Base-by-base conservation (phyloP, 2,888 invertebrate genomes). In the Melangyna quadrimaculata region DNA sequence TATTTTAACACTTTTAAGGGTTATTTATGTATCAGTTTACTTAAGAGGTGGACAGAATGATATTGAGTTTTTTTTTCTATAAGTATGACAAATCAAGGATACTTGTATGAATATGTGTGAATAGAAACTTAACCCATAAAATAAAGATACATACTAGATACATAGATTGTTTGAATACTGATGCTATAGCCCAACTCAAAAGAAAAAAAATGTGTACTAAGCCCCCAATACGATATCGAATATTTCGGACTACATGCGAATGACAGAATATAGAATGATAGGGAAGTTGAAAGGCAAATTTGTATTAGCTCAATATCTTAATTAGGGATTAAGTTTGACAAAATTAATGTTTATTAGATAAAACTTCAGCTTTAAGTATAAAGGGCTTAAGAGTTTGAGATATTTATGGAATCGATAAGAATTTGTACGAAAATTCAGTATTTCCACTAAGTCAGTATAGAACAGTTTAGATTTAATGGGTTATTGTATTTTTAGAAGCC, bases 11-110 rank as follows among this genome's bases (percentile, higher is more conserved):
- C 24, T 69, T 69, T 35, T 48, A 17, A 29, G 69, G 59, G 45
- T 48, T 24, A 77, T 77, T 77, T 77, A 57, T 24, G 37, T 37
- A 77, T 59, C 14, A 45, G 55, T 69, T 77, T 69, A 59, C 57
- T 77, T 69, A 19, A n/a, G 14, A 19, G n/a, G 19, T 1, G 29
- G 14, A 3, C 17, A 19, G 9, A 14, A 43, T 48, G 10, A 48
- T 67, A 67, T 67, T 45, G 12, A 45, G 35, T 51, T 29, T 51
- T n/a, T 24, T 22, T 51, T 29, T 51, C n/a, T 24, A n/a, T 3
- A 29, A 17, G 29, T 65, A 65, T 35, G 51, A 51, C 48, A 67
- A 67, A 67, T 35, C 51, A 67, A 48, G 51, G 9, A 35, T 51
- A 67, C 67, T 51, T 35, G 12, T 43, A 17, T 63, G 9, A 63